Evolutionary conservation across 2,888 invertebrate genomes (phyloP), one percentile per base, ranked within the genome.

Genomic region (Papilio elwesi): DNA sequence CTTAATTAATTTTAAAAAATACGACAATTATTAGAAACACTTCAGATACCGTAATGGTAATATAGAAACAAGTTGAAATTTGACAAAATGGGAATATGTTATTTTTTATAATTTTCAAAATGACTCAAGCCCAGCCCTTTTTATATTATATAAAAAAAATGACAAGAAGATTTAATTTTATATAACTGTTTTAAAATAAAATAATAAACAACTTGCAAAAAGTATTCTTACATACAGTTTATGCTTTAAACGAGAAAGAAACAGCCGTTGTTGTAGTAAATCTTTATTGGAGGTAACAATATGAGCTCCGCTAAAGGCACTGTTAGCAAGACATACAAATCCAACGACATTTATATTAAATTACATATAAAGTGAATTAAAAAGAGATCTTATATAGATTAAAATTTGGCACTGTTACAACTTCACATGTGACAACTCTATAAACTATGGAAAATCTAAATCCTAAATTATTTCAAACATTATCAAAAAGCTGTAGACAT

Each of bases 241-340:
- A 62, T 26, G 38, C 43, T n/a, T 62, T 43, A 13, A 62, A 26
- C 26, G 59, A 15, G 13, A 66, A 70, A 36, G 65, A 71, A 71
- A 72, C 71, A 5, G 51, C 48, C 38, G 12, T 52, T 68, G 16
- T 51, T 68, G 69, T 65, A 65, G n/a, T 51, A 73, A 69, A 57
- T 26, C 65, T 73, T 73, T 73, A 73, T 73, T 73, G 43, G 57
- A 69, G 57, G 59, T 71, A 57, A 73, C 57, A 47, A 73, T 72
- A 68, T 36, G 52, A 43, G 52, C 36, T 69, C 59, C 43, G 36
- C 73, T 68, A 69, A 73, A 73, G 73, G 73, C 73, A 73, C 73
- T 59, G 51, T 73, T 73, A 73, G 65, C 59, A 73, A 73, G 43
- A 68, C 51, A 52, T 69, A 72, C 68, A 69, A 51, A 65, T 73